phyloP scores from a whole-genome alignment of 2,797 vertebrate species.

The Anableps anableps region DNA sequence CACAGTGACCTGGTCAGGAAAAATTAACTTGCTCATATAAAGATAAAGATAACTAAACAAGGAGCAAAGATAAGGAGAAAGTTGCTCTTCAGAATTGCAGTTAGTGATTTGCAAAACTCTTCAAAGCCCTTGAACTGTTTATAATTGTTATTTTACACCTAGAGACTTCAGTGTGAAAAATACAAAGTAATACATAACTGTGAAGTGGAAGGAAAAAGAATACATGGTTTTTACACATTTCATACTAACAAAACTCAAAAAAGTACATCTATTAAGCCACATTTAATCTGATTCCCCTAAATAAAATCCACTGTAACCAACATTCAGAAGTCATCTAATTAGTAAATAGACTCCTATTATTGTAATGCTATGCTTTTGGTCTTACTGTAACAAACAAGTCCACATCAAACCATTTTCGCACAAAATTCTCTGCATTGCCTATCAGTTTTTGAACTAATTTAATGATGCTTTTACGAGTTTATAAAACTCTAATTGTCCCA shows the following conservation, averaged over 20 bases:
- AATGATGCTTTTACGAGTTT: background rate
- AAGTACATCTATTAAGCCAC: background rate
- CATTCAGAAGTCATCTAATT: background rate
- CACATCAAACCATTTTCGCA: too few relatives aligned
- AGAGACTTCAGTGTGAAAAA: background rate
- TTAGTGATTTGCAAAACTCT: background rate
- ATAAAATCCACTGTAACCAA: background rate
- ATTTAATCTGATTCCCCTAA: background rate
- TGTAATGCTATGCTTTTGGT: too few relatives aligned
- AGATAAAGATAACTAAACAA: background rate
- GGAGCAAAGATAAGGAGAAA: background rate
- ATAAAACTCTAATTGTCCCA: background rate
- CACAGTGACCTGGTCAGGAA: slow-evolving; percentile 23
- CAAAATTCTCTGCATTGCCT: too few relatives aligned
- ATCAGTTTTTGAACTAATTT: too few relatives aligned
- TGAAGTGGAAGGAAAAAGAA: background rate
- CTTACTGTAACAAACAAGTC: too few relatives aligned
- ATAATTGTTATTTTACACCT: background rate
- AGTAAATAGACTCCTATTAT: too few relatives aligned
- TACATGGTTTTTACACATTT: background rate
- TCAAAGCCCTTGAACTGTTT: background rate
- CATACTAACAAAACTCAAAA: background rate
- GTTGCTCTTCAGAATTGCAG: background rate
- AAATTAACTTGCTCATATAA: slow-evolving; percentile 36
- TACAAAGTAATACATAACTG: background rate